Evolutionary conservation across 1,140 invertebrate species (phyloP).

Genomic region (Drosophila insularis): DNA sequence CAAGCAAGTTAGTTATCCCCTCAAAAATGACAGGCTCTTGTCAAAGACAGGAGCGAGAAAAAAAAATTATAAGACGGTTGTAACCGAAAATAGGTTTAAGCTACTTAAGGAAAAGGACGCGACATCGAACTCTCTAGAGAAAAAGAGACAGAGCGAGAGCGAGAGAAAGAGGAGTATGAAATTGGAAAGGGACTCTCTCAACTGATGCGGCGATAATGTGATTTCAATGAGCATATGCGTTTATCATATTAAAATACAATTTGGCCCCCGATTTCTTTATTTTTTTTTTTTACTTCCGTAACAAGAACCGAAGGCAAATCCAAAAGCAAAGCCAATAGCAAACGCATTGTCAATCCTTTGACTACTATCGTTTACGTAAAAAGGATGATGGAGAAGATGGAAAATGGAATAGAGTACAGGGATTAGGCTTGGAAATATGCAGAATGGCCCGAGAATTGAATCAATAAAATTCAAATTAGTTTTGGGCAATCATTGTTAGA

Average conservation of each 20-base stretch:
- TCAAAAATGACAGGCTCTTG: constrained; percentile 28
- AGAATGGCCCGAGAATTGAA: constrained; percentile 60
- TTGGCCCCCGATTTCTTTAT: constrained; percentile 21
- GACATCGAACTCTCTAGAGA: not conserved
- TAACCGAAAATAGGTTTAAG: constrained; percentile 45
- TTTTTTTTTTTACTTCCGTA: constrained; percentile 47
- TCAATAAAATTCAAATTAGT: constrained; percentile 81
- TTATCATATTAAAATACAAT: constrained; percentile 77
- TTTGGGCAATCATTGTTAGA: constrained; percentile 69
- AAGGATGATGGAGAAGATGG: not conserved
- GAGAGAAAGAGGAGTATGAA: not conserved
- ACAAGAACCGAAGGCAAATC: not conserved
- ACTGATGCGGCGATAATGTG: constrained; percentile 57
- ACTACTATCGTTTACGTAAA: not conserved
- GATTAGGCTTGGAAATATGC: constrained; percentile 7
- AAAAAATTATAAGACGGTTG: constrained; percentile 20
- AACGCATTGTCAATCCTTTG: constrained; percentile 50
- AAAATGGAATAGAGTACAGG: not conserved
- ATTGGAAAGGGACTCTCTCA: constrained; percentile 15
- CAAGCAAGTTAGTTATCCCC: not conserved
- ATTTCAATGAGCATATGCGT: constrained; percentile 70
- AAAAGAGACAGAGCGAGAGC: not conserved
- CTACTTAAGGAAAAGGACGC: constrained; percentile 31
- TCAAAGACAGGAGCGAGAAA: constrained; percentile 29
- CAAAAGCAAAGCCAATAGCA: constrained; percentile 44